These are phyloP conservation scores for Dendrocincla tyrannina DNA, from an alignment of 2,797 vertebrate genomes.

Conservation along the genomic window DNA sequence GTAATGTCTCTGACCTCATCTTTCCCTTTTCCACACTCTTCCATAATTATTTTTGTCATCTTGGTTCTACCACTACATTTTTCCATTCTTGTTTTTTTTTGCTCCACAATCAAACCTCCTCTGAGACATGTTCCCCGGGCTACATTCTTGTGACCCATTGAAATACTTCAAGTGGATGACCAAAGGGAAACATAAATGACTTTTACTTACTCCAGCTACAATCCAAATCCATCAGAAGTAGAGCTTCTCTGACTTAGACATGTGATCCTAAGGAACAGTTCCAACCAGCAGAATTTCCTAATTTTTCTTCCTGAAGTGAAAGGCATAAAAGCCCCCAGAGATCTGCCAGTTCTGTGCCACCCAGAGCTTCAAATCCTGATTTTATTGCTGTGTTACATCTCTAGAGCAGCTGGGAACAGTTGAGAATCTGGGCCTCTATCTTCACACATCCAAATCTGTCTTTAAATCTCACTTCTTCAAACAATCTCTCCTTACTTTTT, in stretches of 20 bases:
- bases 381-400: constrained; percentile 42
- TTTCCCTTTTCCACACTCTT: not conserved
- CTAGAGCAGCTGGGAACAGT: not conserved
- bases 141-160: not conserved
- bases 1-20: constrained; percentile 44
- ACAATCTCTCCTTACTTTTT: constrained; percentile 30
- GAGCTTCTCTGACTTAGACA: not conserved
- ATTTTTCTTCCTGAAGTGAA: constrained; percentile 2
- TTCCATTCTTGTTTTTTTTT: not conserved
- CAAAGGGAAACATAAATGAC: not conserved
- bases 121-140: not conserved
- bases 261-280: not conserved
- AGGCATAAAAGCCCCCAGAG: not conserved
- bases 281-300: not conserved
- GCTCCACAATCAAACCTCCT: not conserved
- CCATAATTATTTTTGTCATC: not conserved
- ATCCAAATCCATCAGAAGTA: not conserved
- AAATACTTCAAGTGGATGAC: not conserved
- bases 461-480: constrained; percentile 49
- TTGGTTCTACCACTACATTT: not conserved
- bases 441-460: constrained; percentile 60
- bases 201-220: not conserved
- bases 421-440: constrained; percentile 43
- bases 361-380: constrained; percentile 42
- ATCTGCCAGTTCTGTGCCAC: constrained; percentile 24